Evolutionary conservation across 2,888 invertebrate genomes (phyloP).

Genomic region (Caenorhabditis plicata): DNA sequence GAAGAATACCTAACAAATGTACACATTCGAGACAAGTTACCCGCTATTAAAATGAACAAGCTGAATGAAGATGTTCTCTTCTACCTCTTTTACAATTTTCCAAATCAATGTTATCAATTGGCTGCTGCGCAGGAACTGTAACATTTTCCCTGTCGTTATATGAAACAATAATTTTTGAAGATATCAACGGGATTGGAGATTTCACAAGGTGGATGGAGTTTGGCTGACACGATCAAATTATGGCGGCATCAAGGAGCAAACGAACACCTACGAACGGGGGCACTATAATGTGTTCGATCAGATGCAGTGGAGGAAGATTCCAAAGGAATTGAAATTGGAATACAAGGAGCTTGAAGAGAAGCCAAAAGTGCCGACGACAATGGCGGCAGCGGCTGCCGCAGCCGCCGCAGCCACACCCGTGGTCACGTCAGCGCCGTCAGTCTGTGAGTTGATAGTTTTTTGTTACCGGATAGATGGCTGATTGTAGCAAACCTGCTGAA

Average conservation of each 20-base stretch:
- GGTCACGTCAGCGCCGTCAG: too few relatives aligned
- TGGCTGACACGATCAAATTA: conserved; percentile 65
- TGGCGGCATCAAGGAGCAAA: conserved; percentile 75
- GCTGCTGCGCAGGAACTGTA: conserved; percentile 78
- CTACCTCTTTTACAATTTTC: conserved; percentile 98
- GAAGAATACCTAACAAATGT: conserved; percentile 94
- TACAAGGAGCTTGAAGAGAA: conserved; percentile 96
- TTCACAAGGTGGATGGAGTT: conserved; percentile 96
- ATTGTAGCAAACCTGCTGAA: too few relatives aligned
- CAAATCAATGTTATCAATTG: conserved; percentile 94
- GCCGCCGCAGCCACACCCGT: not conserved
- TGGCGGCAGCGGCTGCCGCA: not conserved
- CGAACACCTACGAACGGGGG: conserved; percentile 92
- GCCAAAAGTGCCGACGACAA: conserved; percentile 69
- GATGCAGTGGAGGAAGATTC: conserved; percentile 88
- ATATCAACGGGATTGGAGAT: conserved; percentile 86
- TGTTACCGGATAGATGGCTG: too few relatives aligned
- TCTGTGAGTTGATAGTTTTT: too few relatives aligned
- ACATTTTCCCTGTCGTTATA: conserved; percentile 8
- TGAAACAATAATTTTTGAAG: conserved; percentile 9
- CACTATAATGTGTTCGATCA: conserved; percentile 99
- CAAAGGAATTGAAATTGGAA: conserved; percentile 97
- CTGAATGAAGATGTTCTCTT: conserved; percentile 87
- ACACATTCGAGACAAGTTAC: conserved; percentile 78
- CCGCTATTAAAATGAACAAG: conserved; percentile 90